Conservation (phyloP, 2,797 vertebrate genomes). For the Pipistrellus kuhlii region DNA sequence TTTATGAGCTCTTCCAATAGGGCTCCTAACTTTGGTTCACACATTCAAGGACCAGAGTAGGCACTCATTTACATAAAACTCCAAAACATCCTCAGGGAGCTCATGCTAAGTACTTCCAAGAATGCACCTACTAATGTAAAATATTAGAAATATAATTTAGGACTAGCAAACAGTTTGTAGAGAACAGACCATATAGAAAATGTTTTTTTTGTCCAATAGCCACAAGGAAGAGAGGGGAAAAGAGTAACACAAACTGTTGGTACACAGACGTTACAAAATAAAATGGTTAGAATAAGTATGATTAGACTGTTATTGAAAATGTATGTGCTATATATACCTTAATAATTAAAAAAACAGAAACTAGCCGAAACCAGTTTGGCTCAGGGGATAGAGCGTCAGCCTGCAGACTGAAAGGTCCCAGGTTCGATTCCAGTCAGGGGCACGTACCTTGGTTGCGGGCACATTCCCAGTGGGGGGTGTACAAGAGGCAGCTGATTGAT, state of each 20-base stretch:
- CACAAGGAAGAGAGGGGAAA: background rate
- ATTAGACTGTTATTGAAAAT: slow-evolving; percentile 14
- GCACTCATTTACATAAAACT: background rate
- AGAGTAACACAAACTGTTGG: background rate
- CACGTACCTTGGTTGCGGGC: too few species aligned
- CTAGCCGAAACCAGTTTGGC: too few species aligned
- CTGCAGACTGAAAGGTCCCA: too few species aligned
- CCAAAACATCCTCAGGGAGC: background rate
- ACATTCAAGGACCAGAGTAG: background rate
- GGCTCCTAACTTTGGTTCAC: background rate
- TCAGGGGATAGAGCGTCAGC: too few species aligned
- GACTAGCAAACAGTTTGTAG: background rate
- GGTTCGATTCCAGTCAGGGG: too few species aligned
- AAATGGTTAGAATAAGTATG: background rate
- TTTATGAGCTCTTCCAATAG: background rate
- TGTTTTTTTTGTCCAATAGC: background rate
- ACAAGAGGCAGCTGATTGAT: too few species aligned
- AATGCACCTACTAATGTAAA: background rate
- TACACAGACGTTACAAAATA: background rate
- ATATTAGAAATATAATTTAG: background rate
- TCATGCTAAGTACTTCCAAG: background rate
- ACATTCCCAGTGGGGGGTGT: too few species aligned
- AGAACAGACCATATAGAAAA: background rate
- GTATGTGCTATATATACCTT: background rate
- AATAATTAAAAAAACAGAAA: background rate